Evolutionary conservation across 2,797 vertebrate genomes (phyloP).

Genomic region (Sardinella longiceps): DNA sequence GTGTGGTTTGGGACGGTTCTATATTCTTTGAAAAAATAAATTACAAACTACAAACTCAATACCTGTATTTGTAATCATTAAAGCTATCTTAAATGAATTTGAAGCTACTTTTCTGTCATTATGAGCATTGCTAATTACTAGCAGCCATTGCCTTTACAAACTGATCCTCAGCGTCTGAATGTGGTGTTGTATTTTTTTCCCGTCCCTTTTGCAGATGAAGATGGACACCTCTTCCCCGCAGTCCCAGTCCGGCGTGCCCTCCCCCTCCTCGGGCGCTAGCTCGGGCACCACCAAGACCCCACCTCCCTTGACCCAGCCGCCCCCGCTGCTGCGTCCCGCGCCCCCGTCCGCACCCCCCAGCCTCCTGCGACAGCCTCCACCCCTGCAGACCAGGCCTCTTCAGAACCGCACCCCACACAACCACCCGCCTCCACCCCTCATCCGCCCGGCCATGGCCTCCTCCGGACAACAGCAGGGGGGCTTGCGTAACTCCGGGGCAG

Average conservation of each 20-base stretch:
- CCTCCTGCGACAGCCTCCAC: slow-evolving; percentile 77
- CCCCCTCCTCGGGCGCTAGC: slow-evolving; percentile 59
- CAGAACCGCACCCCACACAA: slow-evolving; percentile 85
- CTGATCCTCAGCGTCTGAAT: neutral
- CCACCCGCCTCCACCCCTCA: slow-evolving; percentile 87
- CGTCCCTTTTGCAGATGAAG: slow-evolving; percentile 72
- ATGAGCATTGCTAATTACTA: no score
- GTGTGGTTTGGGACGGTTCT: no score
- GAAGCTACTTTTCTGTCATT: no score
- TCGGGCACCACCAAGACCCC: slow-evolving; percentile 57
- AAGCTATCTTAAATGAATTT: no score
- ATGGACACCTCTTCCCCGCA: slow-evolving; percentile 73
- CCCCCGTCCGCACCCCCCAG: slow-evolving; percentile 75
- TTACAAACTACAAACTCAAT: no score
- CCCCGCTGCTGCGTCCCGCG: slow-evolving; percentile 78
- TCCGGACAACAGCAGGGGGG: slow-evolving; percentile 66
- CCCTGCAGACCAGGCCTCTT: slow-evolving; percentile 81
- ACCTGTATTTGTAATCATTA: no score
- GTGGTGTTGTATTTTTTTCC: neutral
- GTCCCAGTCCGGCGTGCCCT: slow-evolving; percentile 53
- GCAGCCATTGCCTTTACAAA: no score
- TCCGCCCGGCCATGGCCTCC: slow-evolving; percentile 78
- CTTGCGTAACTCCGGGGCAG: slow-evolving; percentile 59
- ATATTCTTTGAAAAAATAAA: no score
- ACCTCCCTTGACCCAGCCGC: slow-evolving; percentile 74